phyloP scores from a whole-genome alignment of 2,113 vertebrate species.

The Microtus richardsoni region DNA sequence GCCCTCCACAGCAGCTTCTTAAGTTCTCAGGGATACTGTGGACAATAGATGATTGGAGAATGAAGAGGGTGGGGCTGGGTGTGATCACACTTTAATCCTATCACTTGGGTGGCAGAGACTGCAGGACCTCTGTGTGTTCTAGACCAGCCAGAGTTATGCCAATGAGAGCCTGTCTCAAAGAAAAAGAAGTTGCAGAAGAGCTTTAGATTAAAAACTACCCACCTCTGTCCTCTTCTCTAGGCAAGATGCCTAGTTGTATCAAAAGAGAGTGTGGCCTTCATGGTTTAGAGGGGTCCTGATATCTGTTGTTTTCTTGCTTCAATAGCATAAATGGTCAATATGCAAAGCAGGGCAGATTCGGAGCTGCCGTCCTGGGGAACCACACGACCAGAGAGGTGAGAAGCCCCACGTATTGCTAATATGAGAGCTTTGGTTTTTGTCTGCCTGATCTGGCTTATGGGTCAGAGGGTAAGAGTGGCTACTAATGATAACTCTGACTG shows the following conservation, averaged over 20 bases:
- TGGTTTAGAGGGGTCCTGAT: conserved; percentile 57
- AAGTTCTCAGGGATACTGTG: neutral
- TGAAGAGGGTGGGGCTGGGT: neutral
- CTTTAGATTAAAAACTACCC: conserved; percentile 45
- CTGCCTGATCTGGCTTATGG: neutral
- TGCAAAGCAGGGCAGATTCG: conserved; percentile 96
- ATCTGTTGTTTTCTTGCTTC: conserved; percentile 72
- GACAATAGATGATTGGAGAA: conserved; percentile 14
- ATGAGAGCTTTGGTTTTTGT: neutral
- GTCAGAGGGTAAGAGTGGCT: conserved; percentile 24
- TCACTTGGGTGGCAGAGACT: neutral
- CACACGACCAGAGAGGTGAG: conserved; percentile 94
- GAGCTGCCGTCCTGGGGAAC: conserved; percentile 95
- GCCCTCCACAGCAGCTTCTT: neutral
- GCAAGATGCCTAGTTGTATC: neutral
- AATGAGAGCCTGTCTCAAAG: neutral
- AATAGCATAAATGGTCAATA: conserved; percentile 94
- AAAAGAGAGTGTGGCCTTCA: conserved; percentile 18
- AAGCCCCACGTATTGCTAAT: neutral
- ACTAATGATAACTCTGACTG: neutral
- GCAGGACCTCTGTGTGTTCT: no score
- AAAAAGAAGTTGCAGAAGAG: neutral
- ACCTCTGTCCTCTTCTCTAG: conserved; percentile 6
- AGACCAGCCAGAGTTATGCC: neutral
- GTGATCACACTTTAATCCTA: neutral